Evolutionary conservation across 2,888 invertebrate genomes (phyloP).

Genomic region (Andrena chrysosceles): DNA sequence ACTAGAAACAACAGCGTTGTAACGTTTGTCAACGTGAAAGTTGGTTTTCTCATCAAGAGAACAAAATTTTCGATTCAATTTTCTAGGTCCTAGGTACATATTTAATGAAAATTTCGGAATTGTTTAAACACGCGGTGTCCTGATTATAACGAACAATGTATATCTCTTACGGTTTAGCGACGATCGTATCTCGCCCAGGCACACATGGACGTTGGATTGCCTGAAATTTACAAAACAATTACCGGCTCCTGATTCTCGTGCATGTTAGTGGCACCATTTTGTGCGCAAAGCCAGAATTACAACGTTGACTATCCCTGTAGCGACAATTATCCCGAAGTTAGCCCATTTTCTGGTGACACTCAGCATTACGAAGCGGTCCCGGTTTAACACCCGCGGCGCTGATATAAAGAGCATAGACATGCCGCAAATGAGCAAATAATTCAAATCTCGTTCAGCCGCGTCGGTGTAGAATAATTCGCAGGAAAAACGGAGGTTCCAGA

Average conservation of each 20-base stretch:
- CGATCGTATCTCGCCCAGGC: neutral
- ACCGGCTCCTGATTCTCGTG: constrained; percentile 12
- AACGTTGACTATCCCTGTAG: neutral
- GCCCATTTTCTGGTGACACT: constrained; percentile 41
- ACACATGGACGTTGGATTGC: constrained; percentile 14
- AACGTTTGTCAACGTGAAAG: too few relatives aligned
- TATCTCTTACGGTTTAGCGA: constrained; percentile 2
- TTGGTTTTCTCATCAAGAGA: too few relatives aligned
- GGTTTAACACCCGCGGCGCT: constrained; percentile 20
- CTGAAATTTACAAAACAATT: constrained; percentile 37
- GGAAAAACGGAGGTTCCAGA: neutral
- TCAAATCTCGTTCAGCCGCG: neutral
- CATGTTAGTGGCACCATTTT: constrained; percentile 25
- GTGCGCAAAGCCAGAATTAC: constrained; percentile 25
- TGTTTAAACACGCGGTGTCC: neutral
- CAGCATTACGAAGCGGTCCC: constrained; percentile 15
- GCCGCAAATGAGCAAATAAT: constrained; percentile 30
- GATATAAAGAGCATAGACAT: neutral
- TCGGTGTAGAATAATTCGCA: constrained; percentile 14
- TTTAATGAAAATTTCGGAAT: neutral
- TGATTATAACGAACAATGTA: constrained; percentile 1
- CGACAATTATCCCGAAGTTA: constrained; percentile 47
- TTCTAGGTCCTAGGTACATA: neutral
- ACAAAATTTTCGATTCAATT: too few relatives aligned
- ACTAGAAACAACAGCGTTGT: too few relatives aligned